Conservation (phyloP, 2,888 invertebrate genomes). For the Metalampra italica region DNA sequence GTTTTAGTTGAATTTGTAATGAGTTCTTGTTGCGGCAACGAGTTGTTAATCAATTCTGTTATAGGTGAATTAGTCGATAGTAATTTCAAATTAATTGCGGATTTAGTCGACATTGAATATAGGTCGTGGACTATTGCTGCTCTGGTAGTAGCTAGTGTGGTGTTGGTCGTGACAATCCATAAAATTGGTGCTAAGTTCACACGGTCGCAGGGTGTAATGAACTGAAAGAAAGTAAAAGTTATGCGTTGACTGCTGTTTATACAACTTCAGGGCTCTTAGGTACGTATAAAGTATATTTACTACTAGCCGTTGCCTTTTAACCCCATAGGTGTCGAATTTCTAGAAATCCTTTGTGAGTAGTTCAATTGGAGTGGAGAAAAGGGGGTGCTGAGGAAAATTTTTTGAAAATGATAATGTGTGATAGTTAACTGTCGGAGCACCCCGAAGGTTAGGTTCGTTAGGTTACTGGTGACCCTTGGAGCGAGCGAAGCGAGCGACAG, state of each 20-base stretch:
- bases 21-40: conserved; percentile 73
- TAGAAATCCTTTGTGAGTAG: too few species aligned
- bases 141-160: conserved; percentile 34
- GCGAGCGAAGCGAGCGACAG: too few species aligned
- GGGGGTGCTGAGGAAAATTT: too few species aligned
- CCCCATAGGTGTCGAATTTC: too few species aligned
- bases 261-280: background rate
- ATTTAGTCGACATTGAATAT: conserved; percentile 45
- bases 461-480: too few species aligned
- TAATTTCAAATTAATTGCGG: conserved; percentile 49
- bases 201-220: background rate
- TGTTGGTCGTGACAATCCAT: conserved; percentile 29
- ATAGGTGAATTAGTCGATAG: conserved; percentile 54
- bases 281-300: background rate
- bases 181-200: conserved; percentile 18
- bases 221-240: conserved; percentile 39
- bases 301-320: too few species aligned
- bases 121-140: conserved; percentile 42
- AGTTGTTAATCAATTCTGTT: conserved; percentile 60
- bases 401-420: too few species aligned
- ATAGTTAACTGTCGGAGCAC: too few species aligned
- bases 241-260: conserved; percentile 12
- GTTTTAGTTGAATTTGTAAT: conserved; percentile 46
- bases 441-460: too few species aligned
- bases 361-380: too few species aligned